Conservation (phyloP, 2,797 vertebrate genomes). For the Onychomys leucogaster region DNA sequence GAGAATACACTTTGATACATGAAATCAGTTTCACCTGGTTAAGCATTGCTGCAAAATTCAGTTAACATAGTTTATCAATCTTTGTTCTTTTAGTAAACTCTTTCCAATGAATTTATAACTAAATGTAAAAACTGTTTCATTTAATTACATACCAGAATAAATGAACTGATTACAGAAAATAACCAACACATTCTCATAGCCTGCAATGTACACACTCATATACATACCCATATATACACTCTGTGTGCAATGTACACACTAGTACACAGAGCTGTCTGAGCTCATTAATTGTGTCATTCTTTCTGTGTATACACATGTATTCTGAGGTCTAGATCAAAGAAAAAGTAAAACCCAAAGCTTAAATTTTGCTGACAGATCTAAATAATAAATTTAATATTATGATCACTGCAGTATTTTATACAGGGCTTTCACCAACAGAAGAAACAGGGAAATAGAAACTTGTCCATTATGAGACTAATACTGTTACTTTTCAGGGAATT, state of each 20-base stretch:
- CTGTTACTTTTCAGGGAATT: constrained; percentile 37
- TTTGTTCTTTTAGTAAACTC: not conserved
- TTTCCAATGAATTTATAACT: not conserved
- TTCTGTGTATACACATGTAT: not conserved
- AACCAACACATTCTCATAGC: not conserved
- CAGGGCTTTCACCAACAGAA: not conserved
- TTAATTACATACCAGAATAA: not conserved
- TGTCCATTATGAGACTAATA: constrained; percentile 31
- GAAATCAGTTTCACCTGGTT: constrained; percentile 21
- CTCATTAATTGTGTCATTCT: not conserved
- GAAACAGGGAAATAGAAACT: not conserved
- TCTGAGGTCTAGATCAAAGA: not conserved
- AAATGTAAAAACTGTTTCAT: not conserved
- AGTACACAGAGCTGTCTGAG: not conserved
- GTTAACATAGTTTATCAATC: not conserved
- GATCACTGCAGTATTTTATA: not conserved
- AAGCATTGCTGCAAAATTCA: not conserved
- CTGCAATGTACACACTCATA: too few species aligned
- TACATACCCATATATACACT: too few species aligned
- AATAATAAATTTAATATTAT: constrained; percentile 26
- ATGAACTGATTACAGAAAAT: too few species aligned
- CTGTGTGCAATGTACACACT: too few species aligned
- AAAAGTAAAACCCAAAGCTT: not conserved
- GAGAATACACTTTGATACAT: not conserved
- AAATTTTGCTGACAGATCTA: not conserved